phyloP scores from a whole-genome alignment of 2,888 invertebrate species.

The Pachydiplax longipennis region DNA sequence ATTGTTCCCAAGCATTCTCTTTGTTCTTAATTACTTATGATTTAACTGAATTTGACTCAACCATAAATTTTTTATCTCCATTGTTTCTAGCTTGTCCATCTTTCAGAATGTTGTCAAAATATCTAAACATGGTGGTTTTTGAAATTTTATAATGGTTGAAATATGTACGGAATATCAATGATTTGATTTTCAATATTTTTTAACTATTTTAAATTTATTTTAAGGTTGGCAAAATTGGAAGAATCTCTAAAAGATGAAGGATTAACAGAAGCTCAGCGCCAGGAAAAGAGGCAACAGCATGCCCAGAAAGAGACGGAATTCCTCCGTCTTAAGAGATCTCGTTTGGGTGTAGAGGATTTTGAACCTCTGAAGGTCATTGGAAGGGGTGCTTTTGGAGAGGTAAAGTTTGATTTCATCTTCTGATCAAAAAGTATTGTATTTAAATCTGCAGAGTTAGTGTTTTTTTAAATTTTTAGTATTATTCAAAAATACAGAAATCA shows the following conservation, averaged over 20 bases:
- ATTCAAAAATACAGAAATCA: neutral
- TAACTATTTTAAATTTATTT: too few species aligned
- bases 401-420: constrained; percentile 50
- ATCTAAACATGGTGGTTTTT: too few species aligned
- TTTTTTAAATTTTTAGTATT: too few species aligned
- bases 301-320: constrained; percentile 99
- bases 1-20: too few species aligned
- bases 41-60: too few species aligned
- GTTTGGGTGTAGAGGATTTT: constrained; percentile 97
- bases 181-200: constrained; percentile 46
- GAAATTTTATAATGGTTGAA: too few species aligned
- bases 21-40: too few species aligned
- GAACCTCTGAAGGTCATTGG: constrained; percentile 95
- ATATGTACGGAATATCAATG: neutral
- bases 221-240: constrained; percentile 88
- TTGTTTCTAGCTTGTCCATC: too few species aligned
- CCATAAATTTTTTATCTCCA: too few species aligned
- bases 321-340: constrained; percentile 91
- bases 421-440: too few species aligned
- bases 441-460: too few species aligned
- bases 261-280: constrained; percentile 91
- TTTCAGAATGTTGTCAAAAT: too few species aligned
- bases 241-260: constrained; percentile 96
- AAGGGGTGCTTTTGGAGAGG: constrained; percentile 90
- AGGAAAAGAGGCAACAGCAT: constrained; percentile 92